Percentiles rank a stretch among this genome's conserved stretches.
Conservation (phyloP, 2,888 invertebrate genomes). For the Graphium colonna region DNA sequence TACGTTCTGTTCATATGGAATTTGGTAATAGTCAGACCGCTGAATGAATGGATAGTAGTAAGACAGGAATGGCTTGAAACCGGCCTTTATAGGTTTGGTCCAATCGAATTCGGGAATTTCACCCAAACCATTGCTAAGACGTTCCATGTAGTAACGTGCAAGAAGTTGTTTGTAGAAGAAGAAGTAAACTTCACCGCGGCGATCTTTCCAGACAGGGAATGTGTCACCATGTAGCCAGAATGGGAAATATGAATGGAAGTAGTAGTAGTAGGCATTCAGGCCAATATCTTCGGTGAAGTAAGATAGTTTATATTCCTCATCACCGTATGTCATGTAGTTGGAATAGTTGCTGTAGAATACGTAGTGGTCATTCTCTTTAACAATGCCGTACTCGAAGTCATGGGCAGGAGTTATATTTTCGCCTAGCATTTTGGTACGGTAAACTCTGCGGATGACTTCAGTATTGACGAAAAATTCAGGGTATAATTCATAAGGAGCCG, state of each 20-base stretch:
- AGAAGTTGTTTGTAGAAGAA: conserved; percentile 84
- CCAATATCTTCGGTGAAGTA: conserved; percentile 87
- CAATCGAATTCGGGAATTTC: conserved; percentile 82
- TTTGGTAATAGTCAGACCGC: conserved; percentile 75
- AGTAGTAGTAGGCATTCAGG: conserved; percentile 83
- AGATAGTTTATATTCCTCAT: conserved; percentile 79
- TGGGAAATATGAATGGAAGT: conserved; percentile 81
- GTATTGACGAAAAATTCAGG: conserved; percentile 83
- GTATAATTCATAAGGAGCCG: conserved; percentile 84
- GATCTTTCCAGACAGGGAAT: conserved; percentile 68
- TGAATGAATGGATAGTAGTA: conserved; percentile 72
- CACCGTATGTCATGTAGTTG: conserved; percentile 67
- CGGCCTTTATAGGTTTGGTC: conserved; percentile 77
- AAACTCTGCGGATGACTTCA: conserved; percentile 71
- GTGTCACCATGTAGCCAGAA: conserved; percentile 81
- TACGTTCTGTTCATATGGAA: conserved; percentile 68
- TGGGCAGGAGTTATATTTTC: conserved; percentile 46
- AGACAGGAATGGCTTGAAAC: conserved; percentile 45
- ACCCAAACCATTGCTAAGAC: conserved; percentile 82
- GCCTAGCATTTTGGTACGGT: conserved; percentile 62
- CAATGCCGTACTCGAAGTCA: conserved; percentile 57
- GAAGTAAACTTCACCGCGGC: conserved; percentile 83
- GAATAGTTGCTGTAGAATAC: conserved; percentile 81
- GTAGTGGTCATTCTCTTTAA: conserved; percentile 60
- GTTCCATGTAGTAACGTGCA: conserved; percentile 85